Conservation (phyloP, 2,113 vertebrate genomes). For the Dasyornis broadbenti region DNA sequence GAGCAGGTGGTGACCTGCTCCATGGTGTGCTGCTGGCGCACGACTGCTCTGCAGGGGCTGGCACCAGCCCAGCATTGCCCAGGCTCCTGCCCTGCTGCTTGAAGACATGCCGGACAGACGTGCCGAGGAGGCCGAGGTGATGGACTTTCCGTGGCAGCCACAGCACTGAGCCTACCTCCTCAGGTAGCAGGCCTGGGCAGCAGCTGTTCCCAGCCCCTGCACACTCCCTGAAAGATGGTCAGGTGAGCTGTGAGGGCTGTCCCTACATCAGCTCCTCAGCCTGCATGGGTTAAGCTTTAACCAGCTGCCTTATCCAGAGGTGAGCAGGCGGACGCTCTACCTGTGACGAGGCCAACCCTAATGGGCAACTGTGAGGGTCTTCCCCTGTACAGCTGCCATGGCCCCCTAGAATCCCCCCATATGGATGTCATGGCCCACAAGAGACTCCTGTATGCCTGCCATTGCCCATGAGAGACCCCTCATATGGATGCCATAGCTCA, state of each 20-base stretch:
- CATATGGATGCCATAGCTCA: neutral
- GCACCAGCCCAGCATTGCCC: accelerated
- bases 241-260: accelerated
- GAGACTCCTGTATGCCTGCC: neutral
- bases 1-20: neutral
- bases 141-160: accelerated
- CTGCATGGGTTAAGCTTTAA: neutral
- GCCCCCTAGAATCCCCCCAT: neutral
- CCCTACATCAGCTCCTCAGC: neutral
- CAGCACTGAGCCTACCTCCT: accelerated
- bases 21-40: accelerated
- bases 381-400: accelerated
- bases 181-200: neutral
- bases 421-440: neutral
- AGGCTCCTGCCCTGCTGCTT: accelerated
- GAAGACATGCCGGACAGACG: accelerated
- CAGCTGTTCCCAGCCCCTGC: neutral
- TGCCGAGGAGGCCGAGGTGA: accelerated
- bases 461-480: neutral
- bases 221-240: accelerated
- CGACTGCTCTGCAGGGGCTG: accelerated
- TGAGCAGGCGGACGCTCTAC: accelerated
- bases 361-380: neutral
- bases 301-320: neutral
- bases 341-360: accelerated